Base-by-base conservation (phyloP, 2,797 vertebrate genomes). In the Thunnus albacares region DNA sequence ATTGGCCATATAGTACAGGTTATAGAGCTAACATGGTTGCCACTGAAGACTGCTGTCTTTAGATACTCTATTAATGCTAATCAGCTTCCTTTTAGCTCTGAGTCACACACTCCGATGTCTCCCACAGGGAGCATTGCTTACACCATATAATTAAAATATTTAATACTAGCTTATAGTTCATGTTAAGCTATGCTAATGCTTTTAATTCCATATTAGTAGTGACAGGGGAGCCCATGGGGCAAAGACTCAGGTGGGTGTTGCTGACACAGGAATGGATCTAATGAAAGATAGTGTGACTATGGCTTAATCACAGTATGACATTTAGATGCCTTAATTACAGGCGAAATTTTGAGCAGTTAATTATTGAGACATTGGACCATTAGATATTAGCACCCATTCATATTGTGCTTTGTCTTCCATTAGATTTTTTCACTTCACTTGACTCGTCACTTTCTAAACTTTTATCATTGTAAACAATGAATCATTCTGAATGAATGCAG, bases 121-220 rank as follows among this genome's bases (percentile, higher is more conserved):
- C 75, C 73, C 73, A 58, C 75, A 14, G 41, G 61, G 56, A 75
- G n/a, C 30, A 11, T 35, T 30, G 4, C 63, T 90, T 70, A 77
- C 60, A 57, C 51, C 1, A 4, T 63, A 76, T 45, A 68, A 57
- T 81, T 71, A 67, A 75, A 63, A 61, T 61, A 43, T 67, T 75
- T 74, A 77, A 69, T 26, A 51, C 53, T 30, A 61, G 49, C 55
- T 56, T 75, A 41, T 45, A 72, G 68, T 82, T 83, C 64, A 71
- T 83, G 30, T 74, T 79, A 80, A 84, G 81, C 79, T 66, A 20
- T 51, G 33, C 53, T 80, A 83, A 83, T 80, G 55, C 65, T 58
- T 70, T 73, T 82, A 81, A 77, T 82, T 66, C 33, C 35, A 20
- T 47, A 75, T 81, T 56, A 71, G 49, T 49, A 67, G 41, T 62